Base-by-base conservation (phyloP, 2,888 invertebrate species). In the Miltochrista miniata region DNA sequence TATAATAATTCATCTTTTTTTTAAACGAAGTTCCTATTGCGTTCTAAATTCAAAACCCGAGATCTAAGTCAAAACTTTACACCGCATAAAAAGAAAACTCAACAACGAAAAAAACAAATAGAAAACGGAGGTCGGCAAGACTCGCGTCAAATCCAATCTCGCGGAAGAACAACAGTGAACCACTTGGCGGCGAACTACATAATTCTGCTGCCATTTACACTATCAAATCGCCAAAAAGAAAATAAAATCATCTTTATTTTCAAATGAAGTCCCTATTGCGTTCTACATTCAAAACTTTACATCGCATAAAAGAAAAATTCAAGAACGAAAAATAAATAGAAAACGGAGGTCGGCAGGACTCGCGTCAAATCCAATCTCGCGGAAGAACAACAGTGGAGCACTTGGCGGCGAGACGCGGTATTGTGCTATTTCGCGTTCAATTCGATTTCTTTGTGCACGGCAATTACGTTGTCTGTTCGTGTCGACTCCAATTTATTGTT, bases 71-170 rank as follows among this genome's bases (percentile, higher is more conserved):
- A 24, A 24, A 24, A 24, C 5, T 24, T 5, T 24, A 24, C 3
- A 24, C 18, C 2, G 18, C 2, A 24, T 24, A 24, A 24, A 24
- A 24, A 4, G 18, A 24, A 24, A 24, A 24, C 5, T 24, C 18
- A 24, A 24, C 18, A 24, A 24, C 18, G 5, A 24, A 24, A 5
- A 24, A 24, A 24, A 24, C 2, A 24, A 24, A 24, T 4, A 24
- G 2, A 4, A 24, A 24, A 24, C 2, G 5, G 18, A 24, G 18
- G 18, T 24, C 18, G 18, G 18, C n/a, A n/a, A n/a, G n/a, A n/a
- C n/a, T 24, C 13, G 54, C 52, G 64, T 63, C 63, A 56, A 65
- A 65, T 61, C 54, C 57, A 65, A 68, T 63, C 50, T 59, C 29
- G 56, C 30, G 42, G 33, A 49, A 45, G 53, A 52, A 59, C 55